A percentile compares a stretch with the other conserved stretches of the same genome.
Conservation (phyloP, 2,797 vertebrate genomes). For the Dendrocincla fuliginosa region DNA sequence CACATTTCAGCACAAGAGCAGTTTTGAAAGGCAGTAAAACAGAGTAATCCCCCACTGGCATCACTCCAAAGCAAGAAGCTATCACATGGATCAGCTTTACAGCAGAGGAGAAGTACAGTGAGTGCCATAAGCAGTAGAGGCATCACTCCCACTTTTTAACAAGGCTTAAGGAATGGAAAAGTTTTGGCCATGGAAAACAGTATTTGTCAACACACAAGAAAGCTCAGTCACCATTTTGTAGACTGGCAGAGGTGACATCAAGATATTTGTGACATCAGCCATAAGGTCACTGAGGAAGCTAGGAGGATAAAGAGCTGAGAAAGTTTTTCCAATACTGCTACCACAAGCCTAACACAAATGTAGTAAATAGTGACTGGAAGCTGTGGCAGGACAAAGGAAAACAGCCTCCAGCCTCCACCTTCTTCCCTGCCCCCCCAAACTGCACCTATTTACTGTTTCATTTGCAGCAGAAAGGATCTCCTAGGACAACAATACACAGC, state of each 20-base stretch:
- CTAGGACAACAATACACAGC: background rate
- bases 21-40: background rate
- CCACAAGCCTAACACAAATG: background rate
- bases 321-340: background rate
- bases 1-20: background rate
- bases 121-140: background rate
- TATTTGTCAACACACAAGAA: background rate
- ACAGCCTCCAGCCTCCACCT: background rate
- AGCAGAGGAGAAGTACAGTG: background rate
- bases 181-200: background rate
- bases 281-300: background rate
- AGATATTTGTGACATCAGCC: background rate
- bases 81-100: background rate
- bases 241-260: background rate
- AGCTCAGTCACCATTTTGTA: background rate
- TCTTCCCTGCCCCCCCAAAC: background rate
- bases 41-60: conserved; percentile 9
- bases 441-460: background rate
- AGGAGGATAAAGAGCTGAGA: background rate
- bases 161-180: background rate
- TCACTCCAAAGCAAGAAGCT: background rate
- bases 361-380: background rate
- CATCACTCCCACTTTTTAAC: background rate
- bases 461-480: background rate
- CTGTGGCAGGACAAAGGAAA: background rate